Evolutionary conservation across 2,888 invertebrate genomes (phyloP).

Genomic region (Antitype chi): DNA sequence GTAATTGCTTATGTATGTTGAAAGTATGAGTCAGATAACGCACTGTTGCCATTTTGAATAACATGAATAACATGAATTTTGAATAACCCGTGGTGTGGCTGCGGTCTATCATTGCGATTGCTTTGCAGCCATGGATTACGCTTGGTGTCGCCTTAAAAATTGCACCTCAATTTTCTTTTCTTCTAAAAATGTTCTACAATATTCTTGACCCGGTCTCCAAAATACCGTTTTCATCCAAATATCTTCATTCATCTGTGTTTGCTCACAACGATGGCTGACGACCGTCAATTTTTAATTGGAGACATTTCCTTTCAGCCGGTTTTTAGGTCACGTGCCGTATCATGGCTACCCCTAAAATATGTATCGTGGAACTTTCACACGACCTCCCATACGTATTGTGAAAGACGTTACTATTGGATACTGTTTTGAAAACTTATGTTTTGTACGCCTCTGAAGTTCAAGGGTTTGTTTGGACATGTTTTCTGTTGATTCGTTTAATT

Average conservation of each 20-base stretch:
- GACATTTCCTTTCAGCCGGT: conserved; percentile 80
- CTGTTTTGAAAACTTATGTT: conserved; percentile 45
- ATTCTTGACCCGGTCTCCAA: not conserved
- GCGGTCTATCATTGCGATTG: not conserved
- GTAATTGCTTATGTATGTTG: not conserved
- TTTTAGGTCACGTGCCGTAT: conserved; percentile 79
- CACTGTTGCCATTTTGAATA: not conserved
- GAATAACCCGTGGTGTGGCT: not conserved
- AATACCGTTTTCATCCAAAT: conserved; percentile 50
- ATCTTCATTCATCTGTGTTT: conserved; percentile 67
- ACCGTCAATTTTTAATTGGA: conserved; percentile 86
- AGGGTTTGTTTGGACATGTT: conserved; percentile 10
- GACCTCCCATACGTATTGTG: conserved; percentile 46
- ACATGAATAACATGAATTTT: no score
- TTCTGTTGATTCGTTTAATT: not conserved
- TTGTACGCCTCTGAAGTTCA: conserved; percentile 23
- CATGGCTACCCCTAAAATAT: conserved; percentile 74
- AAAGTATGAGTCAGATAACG: not conserved
- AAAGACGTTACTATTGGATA: conserved; percentile 41
- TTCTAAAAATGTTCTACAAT: not conserved
- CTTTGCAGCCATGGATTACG: not conserved
- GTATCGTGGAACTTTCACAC: conserved; percentile 69
- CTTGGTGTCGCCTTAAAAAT: not conserved
- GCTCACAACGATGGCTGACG: conserved; percentile 74
- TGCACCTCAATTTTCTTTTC: not conserved